These are phyloP conservation scores for Tachyglossus aculeatus DNA, from an alignment of 2,797 vertebrate species.

Conservation along the genomic window DNA sequence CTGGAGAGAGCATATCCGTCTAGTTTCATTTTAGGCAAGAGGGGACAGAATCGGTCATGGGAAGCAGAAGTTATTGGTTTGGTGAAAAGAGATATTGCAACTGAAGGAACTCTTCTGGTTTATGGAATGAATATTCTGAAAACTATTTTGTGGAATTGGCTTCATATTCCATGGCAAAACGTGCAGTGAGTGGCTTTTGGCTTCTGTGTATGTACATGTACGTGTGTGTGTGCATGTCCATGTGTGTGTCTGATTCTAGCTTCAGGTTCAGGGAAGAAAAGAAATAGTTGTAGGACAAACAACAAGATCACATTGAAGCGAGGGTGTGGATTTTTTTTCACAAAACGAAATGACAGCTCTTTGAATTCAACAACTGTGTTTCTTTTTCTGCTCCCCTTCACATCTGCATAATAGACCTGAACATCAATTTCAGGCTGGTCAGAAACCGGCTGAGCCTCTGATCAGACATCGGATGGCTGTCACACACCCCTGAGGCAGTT, in stretches of 20 bases:
- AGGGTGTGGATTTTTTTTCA: background rate
- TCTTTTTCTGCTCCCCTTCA: background rate
- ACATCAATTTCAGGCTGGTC: background rate
- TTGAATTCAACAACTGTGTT: background rate
- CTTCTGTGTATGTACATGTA: background rate
- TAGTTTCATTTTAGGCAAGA: slow-evolving; percentile 30
- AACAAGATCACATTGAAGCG: background rate
- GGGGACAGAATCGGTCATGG: background rate
- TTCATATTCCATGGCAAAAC: background rate
- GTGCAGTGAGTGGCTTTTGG: background rate
- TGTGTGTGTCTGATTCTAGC: background rate
- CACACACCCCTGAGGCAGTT: background rate
- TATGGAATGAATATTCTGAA: background rate
- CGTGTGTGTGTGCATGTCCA: background rate
- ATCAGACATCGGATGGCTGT: background rate
- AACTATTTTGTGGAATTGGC: background rate
- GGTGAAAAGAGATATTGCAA: slow-evolving; percentile 7
- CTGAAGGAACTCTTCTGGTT: background rate
- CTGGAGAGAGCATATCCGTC: background rate
- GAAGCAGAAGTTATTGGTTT: slow-evolving; percentile 29
- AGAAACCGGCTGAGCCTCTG: background rate
- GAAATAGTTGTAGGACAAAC: background rate
- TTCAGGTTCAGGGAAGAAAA: slow-evolving; percentile 12
- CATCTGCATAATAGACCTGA: background rate
- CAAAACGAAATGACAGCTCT: background rate